Base-by-base conservation (phyloP, 2,797 vertebrate species). In the Pangasius mekongensis region DNA sequence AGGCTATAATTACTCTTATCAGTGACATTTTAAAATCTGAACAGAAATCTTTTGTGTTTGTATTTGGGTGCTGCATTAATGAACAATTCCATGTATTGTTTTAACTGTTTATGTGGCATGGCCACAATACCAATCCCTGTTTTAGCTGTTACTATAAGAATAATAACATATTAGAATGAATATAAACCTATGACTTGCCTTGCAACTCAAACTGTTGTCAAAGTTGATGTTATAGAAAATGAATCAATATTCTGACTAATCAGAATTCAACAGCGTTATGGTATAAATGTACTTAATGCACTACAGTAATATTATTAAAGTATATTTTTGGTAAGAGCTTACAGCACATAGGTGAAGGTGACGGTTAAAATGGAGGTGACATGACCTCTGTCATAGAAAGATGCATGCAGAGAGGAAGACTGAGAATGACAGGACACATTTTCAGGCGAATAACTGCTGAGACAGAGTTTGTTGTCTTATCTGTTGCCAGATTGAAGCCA, bases 1-100 rank as follows among this genome's bases (percentile, higher is more conserved):
- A 30, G 52, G 49, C 64, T 86, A 74, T 56, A 69, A 87, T 39
- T 87, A 67, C 52, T n/a, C 49, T 87, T 60, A 87, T 81, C 77
- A 58, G 47, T 87, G 86, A 27, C 77, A 87, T 87, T 80, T 87
- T 10, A 39, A 78, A 87, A 80, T 87, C 86, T 20, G 49, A 87
- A 81, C 9, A 16, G 18, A 66, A 22, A 86, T 80, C 86, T 80
- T 87, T 76, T 64, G 36, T 86, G 27, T 77, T 62, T 78, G 74
- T 80, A 43, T 78, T 74, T 76, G 58, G 80, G 80, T 60, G 56
- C 56, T 82, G 80, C 80, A 62, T 82, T 62, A 62, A 62, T 66
- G 27, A n/a, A 4, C 3, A n/a, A n/a, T 30, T 3, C 13, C 27
- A n/a, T 64, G 22, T 27, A n/a, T 66, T 13, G 64, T n/a, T 66